Percentiles rank a stretch among this genome's conserved stretches.
These are phyloP conservation scores for Channa maculata DNA, from an alignment of 2,113 vertebrate species.

Conservation along the genomic window DNA sequence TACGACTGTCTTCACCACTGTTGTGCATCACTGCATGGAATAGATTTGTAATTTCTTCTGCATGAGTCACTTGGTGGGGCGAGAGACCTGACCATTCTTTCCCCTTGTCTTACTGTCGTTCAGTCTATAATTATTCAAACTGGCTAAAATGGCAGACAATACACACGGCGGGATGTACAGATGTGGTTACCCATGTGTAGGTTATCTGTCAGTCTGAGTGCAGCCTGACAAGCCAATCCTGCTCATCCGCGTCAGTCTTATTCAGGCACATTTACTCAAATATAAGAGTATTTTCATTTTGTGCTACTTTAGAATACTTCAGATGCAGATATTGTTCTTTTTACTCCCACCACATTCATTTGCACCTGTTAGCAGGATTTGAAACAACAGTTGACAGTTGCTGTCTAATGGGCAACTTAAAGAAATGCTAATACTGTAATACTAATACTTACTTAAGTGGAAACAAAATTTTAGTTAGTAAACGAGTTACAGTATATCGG, in stretches of 20 bases:
- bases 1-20: background rate
- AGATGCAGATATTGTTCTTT: too few species aligned
- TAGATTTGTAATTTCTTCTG: slow-evolving; percentile 2
- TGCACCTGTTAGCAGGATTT: too few species aligned
- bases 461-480: background rate
- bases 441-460: too few species aligned
- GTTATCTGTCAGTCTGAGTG: background rate
- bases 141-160: background rate
- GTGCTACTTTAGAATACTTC: background rate
- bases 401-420: too few species aligned
- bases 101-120: background rate
- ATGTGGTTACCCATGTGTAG: background rate
- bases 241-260: background rate
- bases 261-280: background rate
- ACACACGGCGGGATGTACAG: background rate
- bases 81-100: background rate
- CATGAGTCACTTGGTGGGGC: slow-evolving; percentile 3
- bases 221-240: background rate
- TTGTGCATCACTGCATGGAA: background rate
- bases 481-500: too few species aligned
- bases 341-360: too few species aligned
- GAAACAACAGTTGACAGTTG: too few species aligned
- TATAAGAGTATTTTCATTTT: background rate
- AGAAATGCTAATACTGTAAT: too few species aligned
- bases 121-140: background rate